Conservation (phyloP, 2,888 invertebrate species). For the Dasysyrphus albostriatus region DNA sequence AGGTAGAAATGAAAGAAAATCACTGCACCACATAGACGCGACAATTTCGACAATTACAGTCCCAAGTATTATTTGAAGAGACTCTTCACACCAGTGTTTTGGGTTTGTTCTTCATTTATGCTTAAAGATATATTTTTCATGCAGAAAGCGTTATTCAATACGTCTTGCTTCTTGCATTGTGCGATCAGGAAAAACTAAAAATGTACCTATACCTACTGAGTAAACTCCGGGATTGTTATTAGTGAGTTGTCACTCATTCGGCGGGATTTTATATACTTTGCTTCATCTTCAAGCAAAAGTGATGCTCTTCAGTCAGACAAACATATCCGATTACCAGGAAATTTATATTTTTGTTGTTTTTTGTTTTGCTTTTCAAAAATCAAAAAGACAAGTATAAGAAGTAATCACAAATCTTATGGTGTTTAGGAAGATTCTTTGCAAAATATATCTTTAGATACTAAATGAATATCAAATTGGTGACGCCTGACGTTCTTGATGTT, state of each 20-base stretch:
- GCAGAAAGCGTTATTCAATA: conserved; percentile 68
- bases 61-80: conserved; percentile 35
- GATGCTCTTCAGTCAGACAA: conserved; percentile 72
- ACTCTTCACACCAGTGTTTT: conserved; percentile 10
- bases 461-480: neutral
- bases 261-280: conserved; percentile 42
- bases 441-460: conserved; percentile 1
- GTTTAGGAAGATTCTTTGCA: conserved; percentile 15
- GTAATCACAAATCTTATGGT: conserved; percentile 16
- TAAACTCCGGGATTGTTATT: conserved; percentile 58
- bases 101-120: conserved; percentile 51
- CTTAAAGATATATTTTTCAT: conserved; percentile 29
- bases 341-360: conserved; percentile 50
- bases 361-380: conserved; percentile 10
- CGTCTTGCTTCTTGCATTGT: conserved; percentile 19
- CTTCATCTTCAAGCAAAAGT: conserved; percentile 57
- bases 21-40: conserved; percentile 33
- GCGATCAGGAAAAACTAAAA: conserved; percentile 32
- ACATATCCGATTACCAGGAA: conserved; percentile 74
- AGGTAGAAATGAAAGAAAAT: neutral
- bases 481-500: conserved; percentile 39
- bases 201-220: conserved; percentile 1
- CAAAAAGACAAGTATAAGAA: conserved; percentile 1
- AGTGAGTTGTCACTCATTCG: conserved; percentile 74
- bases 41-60: conserved; percentile 34